Base-by-base conservation (phyloP, 2,888 invertebrate species). In the Amaurobius ferox region DNA sequence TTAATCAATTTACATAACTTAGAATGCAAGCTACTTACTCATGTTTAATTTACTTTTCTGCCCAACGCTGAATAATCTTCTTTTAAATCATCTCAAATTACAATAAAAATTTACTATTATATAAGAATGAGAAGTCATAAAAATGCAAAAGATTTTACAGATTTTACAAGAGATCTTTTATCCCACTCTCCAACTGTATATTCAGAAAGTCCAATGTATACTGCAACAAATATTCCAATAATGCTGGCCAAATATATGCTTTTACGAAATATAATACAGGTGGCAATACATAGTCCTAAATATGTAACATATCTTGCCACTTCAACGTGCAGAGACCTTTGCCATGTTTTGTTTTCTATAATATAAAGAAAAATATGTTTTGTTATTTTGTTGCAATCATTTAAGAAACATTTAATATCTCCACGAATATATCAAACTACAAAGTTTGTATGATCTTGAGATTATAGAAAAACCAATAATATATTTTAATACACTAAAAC, bases 151-250 rank as follows among this genome's bases (percentile, higher is more conserved):
- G 87, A 79, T 61, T 79, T 87, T 30, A 87, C 29, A n/a, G 74
- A 83, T 61, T 87, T 87, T 30, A 76, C 64, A 39, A 87, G 32
- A 23, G 85, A 80, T 23, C 80, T 55, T 35, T 81, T 79, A 30
- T 88, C 83, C 88, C 88, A 88, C 55, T 88, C 88, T 26, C 89
- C 87, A 19, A 89, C 77, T 9, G 89, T 89, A 78, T 97, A 97
- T 91, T 97, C 97, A 0, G 97, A 96, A 7, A 95, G 94, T 0
- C 95, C 93, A 89, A 97, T 97, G 91, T 97, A 97, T 35, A 95
- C 91, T 29, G 95, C 94, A 23, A 97, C 97, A 89, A 94, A 93
- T 0, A 95, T 92, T 1, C 97, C 97, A 72, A 97, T 94, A 68
- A 95, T 90, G 78, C 95, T 94, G 11, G 97, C 97, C 55, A 96